Evolutionary conservation across 2,113 vertebrate species (phyloP).

Genomic region (Gasterosteus nipponicus): DNA sequence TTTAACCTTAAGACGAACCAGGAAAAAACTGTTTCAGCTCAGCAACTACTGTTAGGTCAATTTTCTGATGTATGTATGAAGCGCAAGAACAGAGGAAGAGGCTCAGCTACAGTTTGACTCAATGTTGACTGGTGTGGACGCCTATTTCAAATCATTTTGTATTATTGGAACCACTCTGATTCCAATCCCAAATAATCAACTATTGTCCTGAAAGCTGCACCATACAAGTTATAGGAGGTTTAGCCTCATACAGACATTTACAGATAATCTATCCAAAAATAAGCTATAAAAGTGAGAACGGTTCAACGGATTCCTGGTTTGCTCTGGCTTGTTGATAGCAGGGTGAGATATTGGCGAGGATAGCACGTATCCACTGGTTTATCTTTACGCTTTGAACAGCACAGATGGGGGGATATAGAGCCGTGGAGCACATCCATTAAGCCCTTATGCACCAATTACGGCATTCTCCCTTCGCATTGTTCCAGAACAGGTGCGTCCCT

Average conservation of each 20-base stretch:
- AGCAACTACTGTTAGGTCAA: neutral
- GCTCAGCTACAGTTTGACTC: neutral
- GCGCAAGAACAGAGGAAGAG: too few species aligned
- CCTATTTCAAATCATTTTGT: conserved; percentile 10
- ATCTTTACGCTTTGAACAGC: conserved; percentile 1
- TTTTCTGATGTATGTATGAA: neutral
- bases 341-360: conserved; percentile 13
- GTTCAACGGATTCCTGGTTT: neutral
- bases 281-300: neutral
- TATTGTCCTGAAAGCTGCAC: neutral
- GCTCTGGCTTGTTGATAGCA: conserved; percentile 4
- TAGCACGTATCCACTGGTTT: conserved; percentile 1
- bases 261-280: neutral
- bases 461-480: conserved; percentile 11
- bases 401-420: conserved; percentile 8
- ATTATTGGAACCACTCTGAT: neutral
- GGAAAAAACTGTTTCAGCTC: neutral
- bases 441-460: conserved; percentile 35
- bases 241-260: neutral
- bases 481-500: conserved; percentile 30
- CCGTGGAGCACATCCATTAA: conserved; percentile 23
- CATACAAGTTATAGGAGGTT: neutral
- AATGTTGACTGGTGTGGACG: neutral
- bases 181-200: neutral
- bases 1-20: neutral